These are phyloP conservation scores for Xyrauchen texanus DNA, from an alignment of 2,113 vertebrate species.

Conservation along the genomic window DNA sequence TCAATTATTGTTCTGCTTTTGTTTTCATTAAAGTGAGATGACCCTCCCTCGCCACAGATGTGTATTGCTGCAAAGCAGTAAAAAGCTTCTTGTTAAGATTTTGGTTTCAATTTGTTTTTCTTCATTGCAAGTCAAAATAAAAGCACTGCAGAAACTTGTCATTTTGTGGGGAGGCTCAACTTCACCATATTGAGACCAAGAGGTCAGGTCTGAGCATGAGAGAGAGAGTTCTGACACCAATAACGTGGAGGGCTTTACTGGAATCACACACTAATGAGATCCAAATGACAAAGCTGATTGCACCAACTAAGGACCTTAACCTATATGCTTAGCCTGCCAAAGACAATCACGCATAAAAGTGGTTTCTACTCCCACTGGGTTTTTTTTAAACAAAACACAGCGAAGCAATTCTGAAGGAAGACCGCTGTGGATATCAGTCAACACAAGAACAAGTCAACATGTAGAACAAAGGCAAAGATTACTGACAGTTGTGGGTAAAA, in stretches of 20 bases:
- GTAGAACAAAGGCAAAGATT: not conserved
- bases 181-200: conserved; percentile 56
- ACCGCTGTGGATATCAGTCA: not conserved
- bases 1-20: conserved; percentile 61
- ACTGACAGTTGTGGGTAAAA: conserved; percentile 29
- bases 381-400: no score
- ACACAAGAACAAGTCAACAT: not conserved
- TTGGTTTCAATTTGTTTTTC: conserved; percentile 65
- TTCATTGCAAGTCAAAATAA: conserved; percentile 56
- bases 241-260: conserved; percentile 54
- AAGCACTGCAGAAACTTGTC: conserved; percentile 60
- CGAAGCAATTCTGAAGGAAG: not conserved
- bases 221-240: conserved; percentile 55
- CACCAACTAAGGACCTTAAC: not conserved
- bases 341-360: conserved; percentile 4
- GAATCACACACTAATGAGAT: conserved; percentile 52
- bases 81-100: conserved; percentile 60
- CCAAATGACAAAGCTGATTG: conserved; percentile 51
- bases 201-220: conserved; percentile 43
- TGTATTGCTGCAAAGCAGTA: conserved; percentile 52
- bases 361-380: not conserved
- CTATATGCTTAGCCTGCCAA: conserved; percentile 3
- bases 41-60: conserved; percentile 56
- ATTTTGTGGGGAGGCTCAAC: conserved; percentile 52
- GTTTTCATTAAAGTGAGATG: conserved; percentile 60